These are phyloP conservation scores for Mastomys coucha DNA, from an alignment of 2,113 vertebrate genomes.

Conservation along the genomic window DNA sequence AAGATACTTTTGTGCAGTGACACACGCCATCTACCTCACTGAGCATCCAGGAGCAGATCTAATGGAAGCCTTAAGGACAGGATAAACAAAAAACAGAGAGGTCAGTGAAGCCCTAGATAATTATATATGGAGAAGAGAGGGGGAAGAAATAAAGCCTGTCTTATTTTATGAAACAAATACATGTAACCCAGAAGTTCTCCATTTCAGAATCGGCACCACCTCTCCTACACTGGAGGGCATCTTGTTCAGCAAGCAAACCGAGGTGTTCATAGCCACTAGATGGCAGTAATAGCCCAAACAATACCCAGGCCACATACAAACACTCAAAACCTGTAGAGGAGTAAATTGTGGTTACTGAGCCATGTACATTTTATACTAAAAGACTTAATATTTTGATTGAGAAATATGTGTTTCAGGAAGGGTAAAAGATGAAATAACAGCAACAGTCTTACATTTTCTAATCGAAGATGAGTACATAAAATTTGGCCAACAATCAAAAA, in stretches of 20 bases:
- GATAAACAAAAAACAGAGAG: background rate
- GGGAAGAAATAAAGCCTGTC: background rate
- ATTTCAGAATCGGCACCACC: background rate
- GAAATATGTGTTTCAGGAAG: conserved; percentile 8
- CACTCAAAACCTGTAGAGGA: background rate
- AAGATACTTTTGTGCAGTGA: background rate
- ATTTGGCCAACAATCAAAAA: conserved; percentile 1
- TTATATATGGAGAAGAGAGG: background rate
- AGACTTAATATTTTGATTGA: background rate
- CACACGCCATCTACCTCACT: background rate
- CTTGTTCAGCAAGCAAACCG: conserved; percentile 12
- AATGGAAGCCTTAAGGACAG: background rate
- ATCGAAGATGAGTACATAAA: conserved; percentile 1
- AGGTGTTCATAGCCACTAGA: conserved; percentile 81
- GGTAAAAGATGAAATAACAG: background rate
- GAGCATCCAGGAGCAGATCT: background rate
- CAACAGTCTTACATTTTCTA: conserved; percentile 13
- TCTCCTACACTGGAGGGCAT: background rate
- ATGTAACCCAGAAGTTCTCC: background rate
- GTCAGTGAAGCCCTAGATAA: conserved; percentile 21
- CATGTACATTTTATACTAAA: background rate
- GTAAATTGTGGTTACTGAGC: background rate
- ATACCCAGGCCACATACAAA: background rate
- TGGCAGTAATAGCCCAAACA: conserved; percentile 86
- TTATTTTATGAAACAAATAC: conserved; percentile 38